Percentiles rank a stretch among this genome's conserved stretches.
phyloP scores from a whole-genome alignment of 2,888 invertebrate species.

The Itoplectis maculator region DNA sequence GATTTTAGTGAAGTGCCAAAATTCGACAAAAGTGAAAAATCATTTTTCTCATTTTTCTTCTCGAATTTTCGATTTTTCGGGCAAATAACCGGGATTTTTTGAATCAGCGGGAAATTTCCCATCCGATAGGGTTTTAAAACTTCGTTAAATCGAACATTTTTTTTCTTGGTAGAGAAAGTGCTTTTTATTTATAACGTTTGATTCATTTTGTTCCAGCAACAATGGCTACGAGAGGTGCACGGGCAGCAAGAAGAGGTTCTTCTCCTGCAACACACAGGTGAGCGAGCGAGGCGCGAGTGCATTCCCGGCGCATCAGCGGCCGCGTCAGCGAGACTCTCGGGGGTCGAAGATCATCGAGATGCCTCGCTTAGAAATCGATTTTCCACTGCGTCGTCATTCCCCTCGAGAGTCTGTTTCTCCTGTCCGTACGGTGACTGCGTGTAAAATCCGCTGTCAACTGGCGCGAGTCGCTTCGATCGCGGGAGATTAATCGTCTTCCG shows the following conservation, averaged over 20 bases:
- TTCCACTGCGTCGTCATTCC: slow-evolving; percentile 17
- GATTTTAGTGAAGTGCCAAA: too few relatives aligned
- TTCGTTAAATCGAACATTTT: too few relatives aligned
- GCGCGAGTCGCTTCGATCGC: neutral
- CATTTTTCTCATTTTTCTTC: too few relatives aligned
- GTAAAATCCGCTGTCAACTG: neutral
- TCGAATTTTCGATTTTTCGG: too few relatives aligned
- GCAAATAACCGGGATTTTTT: too few relatives aligned
- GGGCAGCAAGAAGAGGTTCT: slow-evolving; percentile 93
- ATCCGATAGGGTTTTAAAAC: too few relatives aligned
- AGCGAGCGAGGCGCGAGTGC: slow-evolving; percentile 66
- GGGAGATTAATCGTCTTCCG: neutral
- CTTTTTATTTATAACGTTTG: slow-evolving; percentile 15
- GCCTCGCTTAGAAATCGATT: neutral
- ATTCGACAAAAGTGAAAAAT: too few relatives aligned
- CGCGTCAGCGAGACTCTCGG: neutral
- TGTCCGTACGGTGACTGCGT: neutral
- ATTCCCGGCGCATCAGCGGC: neutral
- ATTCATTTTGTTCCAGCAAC: slow-evolving; percentile 85
- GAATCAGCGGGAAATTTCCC: too few relatives aligned
- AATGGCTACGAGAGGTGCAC: slow-evolving; percentile 88
- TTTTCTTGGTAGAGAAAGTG: neutral
- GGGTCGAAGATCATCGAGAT: slow-evolving; percentile 10
- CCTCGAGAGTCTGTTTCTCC: neutral
- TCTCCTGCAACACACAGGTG: slow-evolving; percentile 96